phyloP scores from a whole-genome alignment of 2,113 vertebrate species.

The Coturnix japonica region DNA sequence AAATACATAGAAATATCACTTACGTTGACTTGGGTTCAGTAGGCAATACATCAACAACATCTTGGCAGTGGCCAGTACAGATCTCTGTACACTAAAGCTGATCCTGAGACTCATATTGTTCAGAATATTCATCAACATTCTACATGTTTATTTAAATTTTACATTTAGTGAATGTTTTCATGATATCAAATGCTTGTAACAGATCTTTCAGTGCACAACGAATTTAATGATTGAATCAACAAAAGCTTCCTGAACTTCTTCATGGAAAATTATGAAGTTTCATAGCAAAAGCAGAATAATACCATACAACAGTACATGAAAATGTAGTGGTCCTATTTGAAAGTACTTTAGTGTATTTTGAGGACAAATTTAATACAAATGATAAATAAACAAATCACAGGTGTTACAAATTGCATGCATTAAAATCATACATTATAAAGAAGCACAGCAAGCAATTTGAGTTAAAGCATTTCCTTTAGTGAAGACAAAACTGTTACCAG shows the following conservation, averaged over 20 bases:
- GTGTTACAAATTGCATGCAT: neutral
- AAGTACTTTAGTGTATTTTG: neutral
- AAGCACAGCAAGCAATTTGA: neutral
- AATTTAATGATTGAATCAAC: neutral
- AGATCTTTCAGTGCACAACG: neutral
- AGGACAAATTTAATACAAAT: neutral
- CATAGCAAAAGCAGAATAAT: neutral
- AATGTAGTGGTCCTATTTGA: neutral
- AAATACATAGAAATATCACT: neutral
- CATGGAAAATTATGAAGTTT: neutral
- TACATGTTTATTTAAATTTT: neutral
- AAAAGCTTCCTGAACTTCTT: neutral
- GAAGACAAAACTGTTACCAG: neutral
- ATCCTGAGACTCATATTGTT: neutral
- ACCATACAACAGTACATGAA: neutral
- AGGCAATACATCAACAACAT: fast-evolving
- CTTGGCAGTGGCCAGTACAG: neutral
- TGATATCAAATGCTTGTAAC: neutral
- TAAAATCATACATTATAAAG: neutral
- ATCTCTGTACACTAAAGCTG: neutral
- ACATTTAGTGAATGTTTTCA: neutral
- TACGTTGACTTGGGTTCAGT: neutral
- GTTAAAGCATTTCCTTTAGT: neutral
- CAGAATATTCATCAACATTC: neutral
- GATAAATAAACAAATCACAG: neutral